Conservation (phyloP, 2,113 vertebrate genomes). For the Eptesicus fuscus region DNA sequence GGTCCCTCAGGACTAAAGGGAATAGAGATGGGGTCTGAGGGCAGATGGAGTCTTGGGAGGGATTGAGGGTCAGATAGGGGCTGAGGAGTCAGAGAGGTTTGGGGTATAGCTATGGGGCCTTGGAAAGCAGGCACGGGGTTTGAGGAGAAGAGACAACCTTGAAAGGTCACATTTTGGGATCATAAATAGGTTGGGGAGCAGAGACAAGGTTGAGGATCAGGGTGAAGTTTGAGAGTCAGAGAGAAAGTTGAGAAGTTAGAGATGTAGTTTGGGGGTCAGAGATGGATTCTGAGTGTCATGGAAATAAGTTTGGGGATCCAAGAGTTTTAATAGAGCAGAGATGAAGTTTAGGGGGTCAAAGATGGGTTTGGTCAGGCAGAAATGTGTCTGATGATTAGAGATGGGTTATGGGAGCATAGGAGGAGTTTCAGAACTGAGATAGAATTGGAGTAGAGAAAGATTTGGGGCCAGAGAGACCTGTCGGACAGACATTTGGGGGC, state of each 20-base stretch:
- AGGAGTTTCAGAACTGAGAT: neutral
- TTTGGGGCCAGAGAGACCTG: neutral
- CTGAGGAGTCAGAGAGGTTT: neutral
- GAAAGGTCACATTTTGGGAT: neutral
- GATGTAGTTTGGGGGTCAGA: neutral
- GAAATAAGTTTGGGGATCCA: neutral
- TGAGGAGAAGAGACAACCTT: neutral
- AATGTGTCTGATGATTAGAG: neutral
- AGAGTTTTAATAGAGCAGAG: neutral
- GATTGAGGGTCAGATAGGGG: neutral
- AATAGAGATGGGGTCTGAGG: neutral
- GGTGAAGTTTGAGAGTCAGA: neutral
- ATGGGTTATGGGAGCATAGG: neutral
- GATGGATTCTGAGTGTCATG: neutral
- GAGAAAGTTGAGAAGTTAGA: neutral
- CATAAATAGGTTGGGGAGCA: conserved; percentile 18
- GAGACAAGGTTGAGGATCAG: neutral
- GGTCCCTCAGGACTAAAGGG: neutral
- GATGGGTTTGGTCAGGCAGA: neutral
- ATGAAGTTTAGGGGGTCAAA: neutral
- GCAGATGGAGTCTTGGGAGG: neutral
- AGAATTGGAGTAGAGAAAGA: neutral
- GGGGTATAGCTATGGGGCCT: neutral
- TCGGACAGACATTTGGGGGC: neutral
- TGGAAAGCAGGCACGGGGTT: neutral